Evolutionary conservation across 1,140 invertebrate species (phyloP).

Genomic region (Hyles euphorbiae): DNA sequence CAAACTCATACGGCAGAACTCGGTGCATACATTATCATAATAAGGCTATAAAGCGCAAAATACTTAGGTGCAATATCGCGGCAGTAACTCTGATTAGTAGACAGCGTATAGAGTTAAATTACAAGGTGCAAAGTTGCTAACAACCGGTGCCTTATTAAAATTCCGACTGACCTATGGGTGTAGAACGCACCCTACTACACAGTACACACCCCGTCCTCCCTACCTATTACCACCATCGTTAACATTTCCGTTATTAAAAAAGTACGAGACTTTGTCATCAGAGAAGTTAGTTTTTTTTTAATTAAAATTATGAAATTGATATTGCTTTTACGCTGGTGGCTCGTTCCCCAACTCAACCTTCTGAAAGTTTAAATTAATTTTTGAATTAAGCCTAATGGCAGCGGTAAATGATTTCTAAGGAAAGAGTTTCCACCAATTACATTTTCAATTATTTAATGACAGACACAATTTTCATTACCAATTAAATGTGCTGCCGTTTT

Average conservation of each 20-base stretch:
- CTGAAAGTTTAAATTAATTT: constrained; percentile 75
- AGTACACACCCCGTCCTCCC: constrained; percentile 18
- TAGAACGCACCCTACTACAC: constrained; percentile 15
- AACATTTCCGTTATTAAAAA: constrained; percentile 76
- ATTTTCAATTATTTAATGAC: constrained; percentile 66
- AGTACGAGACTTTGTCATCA: constrained; percentile 73
- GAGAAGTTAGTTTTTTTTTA: constrained; percentile 74
- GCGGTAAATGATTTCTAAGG: constrained; percentile 70
- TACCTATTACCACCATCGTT: constrained; percentile 44
- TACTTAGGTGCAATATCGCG: no score
- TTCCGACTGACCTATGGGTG: constrained; percentile 27
- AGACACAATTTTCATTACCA: constrained; percentile 26
- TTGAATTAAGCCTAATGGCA: constrained; percentile 74
- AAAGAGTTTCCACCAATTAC: constrained; percentile 71
- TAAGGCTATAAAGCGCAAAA: no score
- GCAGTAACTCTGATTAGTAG: constrained; percentile 7
- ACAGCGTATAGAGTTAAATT: constrained; percentile 11
- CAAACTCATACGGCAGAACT: no score
- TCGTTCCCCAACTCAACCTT: constrained; percentile 64
- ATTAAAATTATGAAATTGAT: constrained; percentile 78
- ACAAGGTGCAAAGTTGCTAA: constrained; percentile 18
- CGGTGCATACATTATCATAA: no score
- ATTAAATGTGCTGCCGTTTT: no score
- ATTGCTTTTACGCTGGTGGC: constrained; percentile 69
- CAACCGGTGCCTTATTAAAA: constrained; percentile 32